Percentiles rank a stretch among this genome's conserved stretches.
Conservation (phyloP, 2,888 invertebrate species). For the Andrena camellia region DNA sequence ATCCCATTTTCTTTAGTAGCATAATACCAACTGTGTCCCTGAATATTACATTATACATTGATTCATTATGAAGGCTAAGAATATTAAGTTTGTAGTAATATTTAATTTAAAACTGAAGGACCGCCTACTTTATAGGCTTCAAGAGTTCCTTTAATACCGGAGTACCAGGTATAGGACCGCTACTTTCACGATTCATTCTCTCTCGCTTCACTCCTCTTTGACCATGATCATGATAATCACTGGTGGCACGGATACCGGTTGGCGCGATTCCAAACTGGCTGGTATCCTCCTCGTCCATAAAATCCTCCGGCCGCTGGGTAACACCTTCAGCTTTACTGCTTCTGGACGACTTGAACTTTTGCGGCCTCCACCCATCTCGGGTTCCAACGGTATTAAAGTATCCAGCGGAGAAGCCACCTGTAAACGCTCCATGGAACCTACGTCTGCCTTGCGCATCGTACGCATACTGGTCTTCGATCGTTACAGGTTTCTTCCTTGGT, state of each 20-base stretch:
- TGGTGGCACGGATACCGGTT: constrained; percentile 91
- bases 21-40: constrained; percentile 93
- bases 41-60: constrained; percentile 24
- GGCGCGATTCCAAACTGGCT: constrained; percentile 98
- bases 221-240: constrained; percentile 88
- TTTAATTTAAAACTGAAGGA: background rate
- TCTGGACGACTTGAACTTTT: constrained; percentile 95
- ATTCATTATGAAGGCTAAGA: background rate
- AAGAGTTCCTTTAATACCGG: constrained; percentile 87
- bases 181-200: constrained; percentile 80
- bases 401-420: constrained; percentile 99
- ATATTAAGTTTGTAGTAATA: background rate
- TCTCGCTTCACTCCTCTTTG: constrained; percentile 80
- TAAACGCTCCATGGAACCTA: constrained; percentile 99
- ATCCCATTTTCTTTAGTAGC: constrained; percentile 95
- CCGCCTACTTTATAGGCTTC: constrained; percentile 86
- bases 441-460: constrained; percentile 95
- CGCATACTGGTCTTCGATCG: constrained; percentile 94
- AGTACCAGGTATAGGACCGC: constrained; percentile 85
- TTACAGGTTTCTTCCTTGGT: constrained; percentile 92
- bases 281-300: constrained; percentile 99
- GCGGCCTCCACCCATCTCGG: constrained; percentile 97
- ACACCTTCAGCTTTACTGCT: constrained; percentile 88
- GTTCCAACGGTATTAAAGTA: constrained; percentile 98
- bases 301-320: constrained; percentile 93